phyloP scores from a whole-genome alignment of 2,888 invertebrate genomes.

The Cephus rjabovi region DNA sequence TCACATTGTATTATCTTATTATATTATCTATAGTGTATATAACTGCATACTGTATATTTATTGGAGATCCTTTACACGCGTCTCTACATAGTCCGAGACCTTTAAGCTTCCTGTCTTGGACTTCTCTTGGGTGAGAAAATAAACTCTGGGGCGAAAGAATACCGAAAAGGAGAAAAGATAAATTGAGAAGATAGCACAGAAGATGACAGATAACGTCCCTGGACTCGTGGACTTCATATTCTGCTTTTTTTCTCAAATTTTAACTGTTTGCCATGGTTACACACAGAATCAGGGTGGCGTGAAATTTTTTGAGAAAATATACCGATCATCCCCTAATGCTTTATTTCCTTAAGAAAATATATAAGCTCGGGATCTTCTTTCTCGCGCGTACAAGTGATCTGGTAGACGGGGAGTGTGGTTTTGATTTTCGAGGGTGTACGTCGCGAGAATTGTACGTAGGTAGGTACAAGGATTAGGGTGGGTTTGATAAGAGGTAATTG shows the following conservation, averaged over 20 bases:
- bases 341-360: not conserved
- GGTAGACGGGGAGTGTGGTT: not conserved
- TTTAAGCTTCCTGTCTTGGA: not conserved
- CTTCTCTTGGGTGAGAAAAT: not conserved
- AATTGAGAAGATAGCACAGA: not conserved
- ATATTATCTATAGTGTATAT: not conserved
- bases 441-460: not conserved
- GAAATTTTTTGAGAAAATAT: not conserved
- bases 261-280: not conserved
- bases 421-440: not conserved
- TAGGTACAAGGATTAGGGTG: not conserved
- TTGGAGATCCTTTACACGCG: not conserved
- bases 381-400: not conserved
- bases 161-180: not conserved
- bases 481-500: not conserved
- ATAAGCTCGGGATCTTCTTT: not conserved
- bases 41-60: not conserved
- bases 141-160: not conserved
- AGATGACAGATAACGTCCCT: not conserved
- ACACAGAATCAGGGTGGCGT: not conserved
- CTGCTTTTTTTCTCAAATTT: conserved; percentile 7
- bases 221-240: not conserved
- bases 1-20: not conserved
- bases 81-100: not conserved
- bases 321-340: not conserved